Base-by-base conservation (phyloP, 2,113 vertebrate genomes). In the Syngnathus floridae region DNA sequence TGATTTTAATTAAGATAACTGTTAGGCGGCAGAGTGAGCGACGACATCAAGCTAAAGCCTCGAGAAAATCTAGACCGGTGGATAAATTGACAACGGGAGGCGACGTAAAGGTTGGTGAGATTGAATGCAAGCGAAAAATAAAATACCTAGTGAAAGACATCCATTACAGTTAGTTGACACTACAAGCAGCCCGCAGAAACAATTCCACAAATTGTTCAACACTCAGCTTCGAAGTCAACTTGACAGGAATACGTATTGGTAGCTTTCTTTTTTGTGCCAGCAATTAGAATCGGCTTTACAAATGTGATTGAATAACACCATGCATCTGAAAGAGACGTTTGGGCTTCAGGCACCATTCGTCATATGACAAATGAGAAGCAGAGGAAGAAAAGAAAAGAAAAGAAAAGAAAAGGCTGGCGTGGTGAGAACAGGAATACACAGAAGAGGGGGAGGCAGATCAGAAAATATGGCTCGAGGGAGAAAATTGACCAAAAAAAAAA, bases 1-100 rank as follows among this genome's bases (percentile, higher is more conserved):
- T 74, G 83, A 87, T 87, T 87, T 84, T 78, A 87, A 86, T 87
- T 86, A 86, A 73, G 80, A 88, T 83, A 82, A 76, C 75, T 62
- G 71, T 83, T 82, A 87, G 83, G 81, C 82, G 58, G 59, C 74
- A 21, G 67, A 71, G 55, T 60, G 75, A 70, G 21, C 26, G 49
- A 69, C 70, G 70, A 2, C 3, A 26, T 45, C 35, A 69, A 76
- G 70, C 83, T 69, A 67, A 43, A 56, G 43, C 35, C 64, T 69
- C 0, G 51, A 77, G 69, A n/a, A 36, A 65, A 76, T 54, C 65
- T 43, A 66, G 54, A 54, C 31, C 7, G 4, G 58, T 64, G n/a
- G 66, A 77, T 70, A 48, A 81, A 83, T 71, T 65, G 36, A 31
- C 66, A 55, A 26, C 35, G 63, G 49, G 60, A 73, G 65, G n/a